Conservation (phyloP, 2,797 vertebrate species). For the Scyliorhinus canicula region DNA sequence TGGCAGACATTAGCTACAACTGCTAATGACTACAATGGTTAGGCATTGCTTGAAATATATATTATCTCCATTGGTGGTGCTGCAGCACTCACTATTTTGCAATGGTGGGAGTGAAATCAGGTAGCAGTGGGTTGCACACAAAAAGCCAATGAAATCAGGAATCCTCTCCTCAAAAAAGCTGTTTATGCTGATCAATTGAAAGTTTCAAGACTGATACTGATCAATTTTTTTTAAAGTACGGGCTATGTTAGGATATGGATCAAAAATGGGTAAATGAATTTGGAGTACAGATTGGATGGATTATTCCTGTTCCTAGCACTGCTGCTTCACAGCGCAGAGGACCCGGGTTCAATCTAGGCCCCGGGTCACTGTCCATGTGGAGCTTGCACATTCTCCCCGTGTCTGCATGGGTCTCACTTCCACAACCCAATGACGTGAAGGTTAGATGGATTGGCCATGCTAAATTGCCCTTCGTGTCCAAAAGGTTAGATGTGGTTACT, state of each 20-base stretch:
- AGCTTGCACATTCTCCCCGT: too few species aligned
- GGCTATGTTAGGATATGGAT: background rate
- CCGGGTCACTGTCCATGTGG: too few species aligned
- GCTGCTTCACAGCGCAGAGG: too few species aligned
- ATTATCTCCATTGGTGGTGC: background rate
- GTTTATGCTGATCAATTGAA: background rate
- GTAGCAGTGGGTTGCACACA: background rate
- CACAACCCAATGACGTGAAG: too few species aligned
- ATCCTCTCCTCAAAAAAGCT: background rate
- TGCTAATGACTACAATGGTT: background rate
- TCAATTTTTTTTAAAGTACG: background rate
- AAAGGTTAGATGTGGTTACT: too few species aligned
- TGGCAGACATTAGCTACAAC: background rate
- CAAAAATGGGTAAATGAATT: background rate
- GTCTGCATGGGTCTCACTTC: too few species aligned
- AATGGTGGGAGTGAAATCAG: background rate
- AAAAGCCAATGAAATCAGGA: background rate
- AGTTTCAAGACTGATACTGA: background rate
- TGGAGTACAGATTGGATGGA: background rate
- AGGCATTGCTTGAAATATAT: background rate
- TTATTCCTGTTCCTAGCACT: background rate
- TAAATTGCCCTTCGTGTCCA: too few species aligned
- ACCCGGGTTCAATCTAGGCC: too few species aligned
- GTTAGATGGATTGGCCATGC: too few species aligned
- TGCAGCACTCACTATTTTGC: background rate